phyloP scores from a whole-genome alignment of 2,888 invertebrate genomes.

The Serrognathus titanus region DNA sequence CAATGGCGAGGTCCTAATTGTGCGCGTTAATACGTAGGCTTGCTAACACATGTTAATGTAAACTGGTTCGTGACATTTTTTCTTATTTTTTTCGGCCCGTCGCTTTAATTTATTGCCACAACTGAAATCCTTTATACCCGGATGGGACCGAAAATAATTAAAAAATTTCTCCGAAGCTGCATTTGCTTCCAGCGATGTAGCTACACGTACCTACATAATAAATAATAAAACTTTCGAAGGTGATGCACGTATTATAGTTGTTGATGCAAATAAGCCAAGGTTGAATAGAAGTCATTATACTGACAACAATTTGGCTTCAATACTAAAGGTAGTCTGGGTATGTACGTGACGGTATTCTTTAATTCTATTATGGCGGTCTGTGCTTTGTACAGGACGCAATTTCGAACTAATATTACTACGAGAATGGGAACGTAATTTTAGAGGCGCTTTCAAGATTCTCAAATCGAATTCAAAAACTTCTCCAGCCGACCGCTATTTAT shows the following conservation, averaged over 20 bases:
- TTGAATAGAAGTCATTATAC: conserved; percentile 20
- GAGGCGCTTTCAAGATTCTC: conserved; percentile 17
- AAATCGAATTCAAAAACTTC: conserved; percentile 33
- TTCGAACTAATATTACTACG: conserved; percentile 6
- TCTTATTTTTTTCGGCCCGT: conserved; percentile 16
- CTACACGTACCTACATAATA: not conserved
- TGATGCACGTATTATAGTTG: conserved; percentile 8
- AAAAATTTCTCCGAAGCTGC: too few species aligned
- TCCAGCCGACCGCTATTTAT: conserved; percentile 22
- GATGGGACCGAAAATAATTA: too few species aligned
- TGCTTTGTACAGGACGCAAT: not conserved
- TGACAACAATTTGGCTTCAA: conserved; percentile 17
- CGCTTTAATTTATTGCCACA: conserved; percentile 20
- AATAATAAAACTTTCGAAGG: not conserved
- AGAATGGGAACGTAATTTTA: conserved; percentile 5
- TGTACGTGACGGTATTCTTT: conserved; percentile 17
- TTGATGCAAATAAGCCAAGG: conserved; percentile 17
- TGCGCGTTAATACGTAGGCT: conserved; percentile 22
- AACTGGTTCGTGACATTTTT: conserved; percentile 26
- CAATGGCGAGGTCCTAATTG: conserved; percentile 24
- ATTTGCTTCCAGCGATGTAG: too few species aligned
- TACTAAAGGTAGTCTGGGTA: conserved; percentile 15
- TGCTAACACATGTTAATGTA: conserved; percentile 25
- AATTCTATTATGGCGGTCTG: conserved; percentile 6
- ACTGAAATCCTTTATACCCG: conserved; percentile 18